These are phyloP conservation scores for Aphodius sticticus DNA, from an alignment of 2,888 invertebrate species.

Conservation along the genomic window DNA sequence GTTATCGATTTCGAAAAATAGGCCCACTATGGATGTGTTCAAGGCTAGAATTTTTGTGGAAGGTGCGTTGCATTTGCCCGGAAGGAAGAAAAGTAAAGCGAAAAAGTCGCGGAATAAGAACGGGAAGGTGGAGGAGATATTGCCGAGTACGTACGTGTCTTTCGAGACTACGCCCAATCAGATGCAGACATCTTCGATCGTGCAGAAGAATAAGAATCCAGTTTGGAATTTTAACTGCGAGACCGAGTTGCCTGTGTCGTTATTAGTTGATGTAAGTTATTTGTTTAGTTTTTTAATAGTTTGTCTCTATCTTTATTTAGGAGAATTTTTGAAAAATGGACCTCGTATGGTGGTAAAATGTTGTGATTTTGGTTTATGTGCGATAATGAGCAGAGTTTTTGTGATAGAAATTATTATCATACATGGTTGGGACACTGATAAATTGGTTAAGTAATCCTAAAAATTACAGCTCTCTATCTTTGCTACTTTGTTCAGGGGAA, in stretches of 20 bases:
- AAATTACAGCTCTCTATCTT: too few relatives aligned
- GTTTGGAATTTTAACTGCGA: slow-evolving; percentile 66
- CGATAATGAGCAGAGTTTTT: too few relatives aligned
- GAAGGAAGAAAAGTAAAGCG: slow-evolving; percentile 54
- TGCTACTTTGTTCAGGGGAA: too few relatives aligned
- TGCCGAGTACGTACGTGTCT: slow-evolving; percentile 69
- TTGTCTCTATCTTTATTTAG: too few relatives aligned
- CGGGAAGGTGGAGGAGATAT: slow-evolving; percentile 56
- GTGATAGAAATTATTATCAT: too few relatives aligned
- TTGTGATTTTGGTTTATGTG: too few relatives aligned
- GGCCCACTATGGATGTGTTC: slow-evolving; percentile 22
- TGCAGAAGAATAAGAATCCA: slow-evolving; percentile 63
- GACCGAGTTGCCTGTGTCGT: slow-evolving; percentile 60
- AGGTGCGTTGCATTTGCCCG: slow-evolving; percentile 66
- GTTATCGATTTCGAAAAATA: slow-evolving; percentile 40
- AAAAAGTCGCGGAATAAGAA: slow-evolving; percentile 52
- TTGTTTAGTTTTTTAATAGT: slow-evolving; percentile 11
- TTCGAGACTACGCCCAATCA: slow-evolving; percentile 62
- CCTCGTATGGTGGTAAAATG: too few relatives aligned
- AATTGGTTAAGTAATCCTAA: too few relatives aligned
- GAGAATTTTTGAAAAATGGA: too few relatives aligned
- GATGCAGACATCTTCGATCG: slow-evolving; percentile 61
- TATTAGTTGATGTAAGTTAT: slow-evolving; percentile 64
- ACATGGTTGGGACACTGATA: too few relatives aligned
- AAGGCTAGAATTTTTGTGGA: slow-evolving; percentile 65